A percentile compares a stretch with the other conserved stretches of the same genome.
These are phyloP conservation scores for Brachionus koreanus DNA, from an alignment of 1,140 invertebrate species.

Conservation along the genomic window DNA sequence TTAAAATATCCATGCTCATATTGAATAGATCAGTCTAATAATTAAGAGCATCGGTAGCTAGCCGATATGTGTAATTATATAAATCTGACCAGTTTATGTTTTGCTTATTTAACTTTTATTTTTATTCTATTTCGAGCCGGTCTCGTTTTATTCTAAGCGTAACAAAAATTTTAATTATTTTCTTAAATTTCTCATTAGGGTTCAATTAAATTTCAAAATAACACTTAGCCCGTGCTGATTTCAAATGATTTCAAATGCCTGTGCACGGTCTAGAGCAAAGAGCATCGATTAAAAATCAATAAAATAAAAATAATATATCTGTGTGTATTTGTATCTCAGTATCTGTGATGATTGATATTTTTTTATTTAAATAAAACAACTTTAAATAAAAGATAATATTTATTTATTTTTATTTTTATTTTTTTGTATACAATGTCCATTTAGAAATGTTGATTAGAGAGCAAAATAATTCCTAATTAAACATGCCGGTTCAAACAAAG, in stretches of 20 bases:
- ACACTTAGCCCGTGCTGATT: background rate
- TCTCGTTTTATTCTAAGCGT: background rate
- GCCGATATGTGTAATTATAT: slow-evolving; percentile 7
- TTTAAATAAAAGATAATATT: background rate
- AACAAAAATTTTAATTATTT: slow-evolving; percentile 4
- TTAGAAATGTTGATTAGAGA: background rate
- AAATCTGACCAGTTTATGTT: background rate
- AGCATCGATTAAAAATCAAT: slow-evolving; percentile 8
- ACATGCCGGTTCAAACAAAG: background rate
- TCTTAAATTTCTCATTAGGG: background rate
- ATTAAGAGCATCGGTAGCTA: background rate
- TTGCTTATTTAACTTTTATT: background rate
- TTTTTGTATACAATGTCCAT: background rate
- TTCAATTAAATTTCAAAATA: background rate
- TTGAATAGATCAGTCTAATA: slow-evolving; percentile 8
- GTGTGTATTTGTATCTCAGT: background rate
- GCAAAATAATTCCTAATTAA: background rate
- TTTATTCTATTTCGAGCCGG: background rate
- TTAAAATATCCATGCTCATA: background rate
- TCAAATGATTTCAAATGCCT: background rate
- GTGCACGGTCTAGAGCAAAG: background rate
- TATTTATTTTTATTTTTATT: background rate
- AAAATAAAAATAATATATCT: background rate
- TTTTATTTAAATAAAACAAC: background rate
- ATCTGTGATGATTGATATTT: background rate